Evolutionary conservation across 2,888 invertebrate genomes (phyloP).

Genomic region (Reticulitermes lucifugus): DNA sequence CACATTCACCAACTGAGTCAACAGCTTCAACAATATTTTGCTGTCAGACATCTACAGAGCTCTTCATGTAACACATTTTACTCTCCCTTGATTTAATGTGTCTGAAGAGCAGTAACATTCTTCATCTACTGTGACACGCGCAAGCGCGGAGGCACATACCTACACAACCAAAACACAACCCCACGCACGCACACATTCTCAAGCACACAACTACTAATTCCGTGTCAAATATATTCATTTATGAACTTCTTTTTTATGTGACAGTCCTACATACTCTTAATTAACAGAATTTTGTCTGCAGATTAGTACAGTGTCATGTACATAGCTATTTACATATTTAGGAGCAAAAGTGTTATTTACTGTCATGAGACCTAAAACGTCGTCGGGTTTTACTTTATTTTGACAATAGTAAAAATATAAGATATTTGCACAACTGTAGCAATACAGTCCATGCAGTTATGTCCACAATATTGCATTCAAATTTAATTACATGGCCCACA

Average conservation of each 20-base stretch:
- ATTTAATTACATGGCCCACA: too few species aligned
- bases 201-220: background rate
- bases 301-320: background rate
- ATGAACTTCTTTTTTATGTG: background rate
- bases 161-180: too few species aligned
- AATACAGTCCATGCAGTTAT: background rate
- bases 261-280: background rate
- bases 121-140: background rate
- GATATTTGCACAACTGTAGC: background rate
- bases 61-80: too few species aligned
- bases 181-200: background rate
- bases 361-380: background rate
- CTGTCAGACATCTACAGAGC: background rate
- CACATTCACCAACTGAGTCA: background rate
- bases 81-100: background rate
- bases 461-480: background rate
- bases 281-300: background rate
- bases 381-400: background rate
- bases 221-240: background rate
- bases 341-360: background rate
- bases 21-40: background rate
- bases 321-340: background rate
- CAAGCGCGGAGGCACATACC: background rate
- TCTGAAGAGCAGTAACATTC: too few species aligned
- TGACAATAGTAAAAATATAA: background rate